These are phyloP conservation scores for Abscondita cerata DNA, from an alignment of 2,888 invertebrate genomes.

Conservation along the genomic window DNA sequence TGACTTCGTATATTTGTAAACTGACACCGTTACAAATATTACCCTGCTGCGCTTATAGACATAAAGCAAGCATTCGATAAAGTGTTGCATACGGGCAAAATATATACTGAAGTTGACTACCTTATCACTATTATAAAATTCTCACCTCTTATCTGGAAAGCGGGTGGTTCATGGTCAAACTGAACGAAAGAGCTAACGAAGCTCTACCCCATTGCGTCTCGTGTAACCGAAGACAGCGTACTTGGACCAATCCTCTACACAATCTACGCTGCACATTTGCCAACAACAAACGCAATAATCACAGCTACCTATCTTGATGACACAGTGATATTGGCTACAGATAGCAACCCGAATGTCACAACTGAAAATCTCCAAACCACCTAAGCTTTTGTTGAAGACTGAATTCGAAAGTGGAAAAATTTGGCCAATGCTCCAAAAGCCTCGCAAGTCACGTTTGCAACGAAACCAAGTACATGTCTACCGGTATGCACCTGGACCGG, in stretches of 20 bases:
- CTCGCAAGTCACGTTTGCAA: not conserved
- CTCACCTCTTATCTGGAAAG: constrained; percentile 9
- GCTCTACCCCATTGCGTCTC: constrained; percentile 4
- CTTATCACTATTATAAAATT: constrained; percentile 3
- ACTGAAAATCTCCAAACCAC: not conserved
- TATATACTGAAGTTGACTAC: not conserved
- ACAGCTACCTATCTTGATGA: not conserved
- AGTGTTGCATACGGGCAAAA: not conserved
- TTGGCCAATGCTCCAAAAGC: not conserved
- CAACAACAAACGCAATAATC: not conserved
- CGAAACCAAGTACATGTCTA: not conserved
- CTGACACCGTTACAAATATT: not conserved
- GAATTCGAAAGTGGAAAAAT: constrained; percentile 4
- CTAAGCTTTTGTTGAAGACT: not conserved
- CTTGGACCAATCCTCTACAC: constrained; percentile 5
- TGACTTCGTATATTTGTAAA: no score
- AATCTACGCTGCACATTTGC: not conserved
- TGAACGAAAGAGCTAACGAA: constrained; percentile 10
- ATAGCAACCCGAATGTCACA: constrained; percentile 1
- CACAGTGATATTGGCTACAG: not conserved
- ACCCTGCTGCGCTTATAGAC: not conserved
- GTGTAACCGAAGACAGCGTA: constrained; percentile 12
- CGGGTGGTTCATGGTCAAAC: constrained; percentile 11
- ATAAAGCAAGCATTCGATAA: not conserved
- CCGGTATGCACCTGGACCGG: not conserved